phyloP scores from a whole-genome alignment of 2,888 invertebrate species.

The Drosophila leonis region DNA sequence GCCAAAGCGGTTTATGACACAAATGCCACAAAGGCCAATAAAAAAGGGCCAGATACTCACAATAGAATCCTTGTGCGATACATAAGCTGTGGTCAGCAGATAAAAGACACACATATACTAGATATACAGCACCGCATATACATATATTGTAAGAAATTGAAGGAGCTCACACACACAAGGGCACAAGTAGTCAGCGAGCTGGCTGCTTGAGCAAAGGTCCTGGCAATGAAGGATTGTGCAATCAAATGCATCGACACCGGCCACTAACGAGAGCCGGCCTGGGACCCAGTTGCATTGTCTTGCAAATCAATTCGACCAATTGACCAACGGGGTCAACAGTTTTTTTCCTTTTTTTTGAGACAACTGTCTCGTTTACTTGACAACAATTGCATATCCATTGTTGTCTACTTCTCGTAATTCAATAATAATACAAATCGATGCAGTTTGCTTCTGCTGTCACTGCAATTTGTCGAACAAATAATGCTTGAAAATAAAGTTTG shows the following conservation, averaged over 20 bases:
- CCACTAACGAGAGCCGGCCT: conserved; percentile 47
- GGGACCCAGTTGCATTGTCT: conserved; percentile 56
- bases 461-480: not conserved
- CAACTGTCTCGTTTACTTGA: conserved; percentile 50
- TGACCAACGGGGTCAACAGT: conserved; percentile 47
- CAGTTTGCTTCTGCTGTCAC: not conserved
- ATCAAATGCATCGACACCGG: conserved; percentile 68
- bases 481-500: not conserved
- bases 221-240: conserved; percentile 68
- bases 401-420: not conserved
- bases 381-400: conserved; percentile 52
- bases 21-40: conserved; percentile 49
- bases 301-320: conserved; percentile 67
- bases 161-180: conserved; percentile 41
- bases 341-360: conserved; percentile 28
- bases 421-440: conserved; percentile 15
- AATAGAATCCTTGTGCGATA: conserved; percentile 7
- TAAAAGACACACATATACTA: conserved; percentile 23
- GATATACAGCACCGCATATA: not conserved
- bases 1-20: conserved; percentile 59
- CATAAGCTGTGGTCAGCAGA: conserved; percentile 47
- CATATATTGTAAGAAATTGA: conserved; percentile 44
- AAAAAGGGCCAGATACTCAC: conserved; percentile 36
- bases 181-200: conserved; percentile 43
- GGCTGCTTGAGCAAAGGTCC: conserved; percentile 26